Evolutionary conservation across 2,888 invertebrate genomes (phyloP).

Genomic region (Tinea pellionella): DNA sequence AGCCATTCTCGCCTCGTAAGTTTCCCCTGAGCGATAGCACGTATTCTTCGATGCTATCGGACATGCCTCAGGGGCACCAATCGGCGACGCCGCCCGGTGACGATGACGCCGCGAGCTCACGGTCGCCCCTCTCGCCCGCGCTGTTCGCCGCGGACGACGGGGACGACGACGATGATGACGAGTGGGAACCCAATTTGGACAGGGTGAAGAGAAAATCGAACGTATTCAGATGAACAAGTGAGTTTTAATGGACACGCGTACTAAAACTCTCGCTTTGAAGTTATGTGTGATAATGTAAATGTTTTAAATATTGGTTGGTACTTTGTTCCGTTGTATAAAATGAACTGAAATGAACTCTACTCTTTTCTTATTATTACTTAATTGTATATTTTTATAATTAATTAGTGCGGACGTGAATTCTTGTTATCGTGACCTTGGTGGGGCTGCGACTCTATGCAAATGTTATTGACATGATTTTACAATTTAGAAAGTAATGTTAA

Average conservation of each 20-base stretch:
- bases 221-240: slow-evolving; percentile 30
- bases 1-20: slow-evolving; percentile 79
- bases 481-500: no score
- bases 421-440: no score
- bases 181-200: slow-evolving; percentile 75
- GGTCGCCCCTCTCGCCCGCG: slow-evolving; percentile 36
- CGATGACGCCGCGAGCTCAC: slow-evolving; percentile 15
- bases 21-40: slow-evolving; percentile 80
- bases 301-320: no score
- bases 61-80: slow-evolving; percentile 75
- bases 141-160: slow-evolving; percentile 81
- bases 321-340: no score
- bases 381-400: no score
- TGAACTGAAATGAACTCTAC: no score
- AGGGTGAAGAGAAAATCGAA: slow-evolving; percentile 32
- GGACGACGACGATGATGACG: slow-evolving; percentile 85
- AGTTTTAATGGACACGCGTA: not conserved
- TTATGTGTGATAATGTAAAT: no score
- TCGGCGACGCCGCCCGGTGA: slow-evolving; percentile 17
- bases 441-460: no score
- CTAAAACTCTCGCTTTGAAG: no score
- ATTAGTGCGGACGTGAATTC: no score
- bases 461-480: no score
- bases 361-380: no score
- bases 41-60: slow-evolving; percentile 75